Base-by-base conservation (phyloP, 2,113 vertebrate genomes). In the Piaya cayana region DNA sequence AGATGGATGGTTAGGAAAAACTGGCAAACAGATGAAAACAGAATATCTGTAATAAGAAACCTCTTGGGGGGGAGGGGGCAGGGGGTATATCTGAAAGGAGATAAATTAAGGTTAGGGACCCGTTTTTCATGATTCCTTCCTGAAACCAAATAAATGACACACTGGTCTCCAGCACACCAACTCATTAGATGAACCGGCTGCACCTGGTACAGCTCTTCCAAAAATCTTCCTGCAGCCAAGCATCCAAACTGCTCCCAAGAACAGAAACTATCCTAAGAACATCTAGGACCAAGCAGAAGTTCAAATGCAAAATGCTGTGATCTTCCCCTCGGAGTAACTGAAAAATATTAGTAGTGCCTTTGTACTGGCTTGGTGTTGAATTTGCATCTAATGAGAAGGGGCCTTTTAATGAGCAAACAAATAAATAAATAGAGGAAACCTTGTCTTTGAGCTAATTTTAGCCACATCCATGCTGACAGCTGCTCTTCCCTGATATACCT, bases 401-500 rank as follows among this genome's bases (percentile, higher is more conserved):
- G 52, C 80, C 72, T 93, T 94, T 95, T 83, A 95, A 96, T 36
- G 60, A 94, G 53, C 52, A 96, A 95, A 97, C 88, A 96, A 95
- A 96, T 96, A 97, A 97, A 95, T 95, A 95, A 96, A 91, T 82
- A 49, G 88, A 96, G 93, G 94, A 96, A 95, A 94, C 95, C 94
- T 92, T 96, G 90, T 78, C 92, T 96, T 95, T 96, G 95, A 95
- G 93, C 95, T 95, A 92, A 94, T 93, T 96, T 96, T 96, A 96
- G 92, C 49, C 52, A 94, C 64, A 81, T 93, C 92, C 88, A 96
- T 81, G 94, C 95, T 81, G 88, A 94, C 92, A 96, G 95, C 92
- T 94, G 92, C 82, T 96, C 90, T 95, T 95, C 94, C 82, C 65
- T 93, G 93, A 92, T 95, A 95, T 60, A 95, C 90, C 90, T 94